Base-by-base conservation (phyloP, 1,140 invertebrate species). In the Pseudomyrmex sp. region DNA sequence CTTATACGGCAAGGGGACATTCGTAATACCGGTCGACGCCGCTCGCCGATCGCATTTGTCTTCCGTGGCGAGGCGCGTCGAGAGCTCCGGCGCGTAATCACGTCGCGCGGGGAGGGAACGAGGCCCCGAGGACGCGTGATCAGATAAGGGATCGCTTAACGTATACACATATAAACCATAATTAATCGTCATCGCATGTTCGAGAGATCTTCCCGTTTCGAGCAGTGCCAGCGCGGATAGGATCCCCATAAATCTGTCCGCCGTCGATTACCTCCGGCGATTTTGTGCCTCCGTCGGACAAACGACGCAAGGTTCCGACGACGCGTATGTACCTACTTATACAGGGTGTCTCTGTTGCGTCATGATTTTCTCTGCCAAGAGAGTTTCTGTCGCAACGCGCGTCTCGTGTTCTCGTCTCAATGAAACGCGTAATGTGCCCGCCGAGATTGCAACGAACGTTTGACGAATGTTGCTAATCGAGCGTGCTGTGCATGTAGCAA, bases 171-270 rank as follows among this genome's bases (percentile, higher is more conserved):
- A 48, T 85, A 88, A 88, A 59, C 73, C 12, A 70, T 88, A 89
- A 89, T 89, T 89, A 89, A 89, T 88, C 84, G 86, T 88, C 77
- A 85, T 89, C 84, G 48, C 74, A 62, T 88, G 86, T 70, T 79
- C 69, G 35, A 35, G 54, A 83, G 69, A 88, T 85, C 86, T 88
- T 89, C 86, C 69, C 74, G 74, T 88, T 88, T 88, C 69, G 85
- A 85, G 86, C 77, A 80, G 65, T 85, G 79, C 59, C 73, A 85
- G 58, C n/a, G 62, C 68, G 69, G 69, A 72, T 83, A 83, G 86
- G 54, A 85, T 80, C 54, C 48, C 70, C 65, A 89, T 89, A 88
- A 89, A 89, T 88, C 79, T 86, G 59, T 5, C 61, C 56, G 13
- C 62, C 48, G 86, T 88, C 84, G 84, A 85, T 58, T 62, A 44